phyloP scores from a whole-genome alignment of 1,140 invertebrate genomes.

The Calliphora vicina region DNA sequence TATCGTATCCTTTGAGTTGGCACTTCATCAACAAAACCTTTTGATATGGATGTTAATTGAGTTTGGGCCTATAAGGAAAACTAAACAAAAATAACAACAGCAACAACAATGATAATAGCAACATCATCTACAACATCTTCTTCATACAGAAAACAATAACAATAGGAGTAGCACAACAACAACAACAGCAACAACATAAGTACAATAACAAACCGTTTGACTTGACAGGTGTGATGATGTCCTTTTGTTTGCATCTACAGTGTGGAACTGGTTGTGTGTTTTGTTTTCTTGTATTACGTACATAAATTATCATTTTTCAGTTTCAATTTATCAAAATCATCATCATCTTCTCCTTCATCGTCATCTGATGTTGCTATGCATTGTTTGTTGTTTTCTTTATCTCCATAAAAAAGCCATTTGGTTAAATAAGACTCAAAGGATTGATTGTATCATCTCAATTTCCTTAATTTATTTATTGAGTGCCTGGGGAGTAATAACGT shows the following conservation, averaged over 20 bases:
- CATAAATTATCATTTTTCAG: slow-evolving; percentile 10
- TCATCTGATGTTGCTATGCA: no score
- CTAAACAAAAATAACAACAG: neutral
- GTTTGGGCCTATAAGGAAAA: slow-evolving; percentile 5
- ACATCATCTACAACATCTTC: slow-evolving; percentile 1
- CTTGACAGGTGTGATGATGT: slow-evolving; percentile 21
- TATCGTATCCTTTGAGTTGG: slow-evolving; percentile 2
- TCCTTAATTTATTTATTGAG: slow-evolving; percentile 34
- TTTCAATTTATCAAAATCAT: slow-evolving; percentile 31
- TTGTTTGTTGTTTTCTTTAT: neutral
- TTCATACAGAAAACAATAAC: neutral
- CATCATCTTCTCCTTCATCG: neutral
- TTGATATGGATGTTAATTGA: slow-evolving; percentile 24
- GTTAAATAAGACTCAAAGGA: slow-evolving; percentile 32
- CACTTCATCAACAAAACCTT: slow-evolving; percentile 24
- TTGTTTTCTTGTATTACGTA: neutral
- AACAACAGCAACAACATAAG: neutral
- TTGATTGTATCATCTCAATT: slow-evolving; percentile 30
- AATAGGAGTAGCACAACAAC: neutral
- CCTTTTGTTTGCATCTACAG: neutral
- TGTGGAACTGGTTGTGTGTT: neutral
- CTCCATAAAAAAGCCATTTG: slow-evolving; percentile 19
- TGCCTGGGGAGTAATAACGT: slow-evolving; percentile 27
- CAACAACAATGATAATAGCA: neutral
- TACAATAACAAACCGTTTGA: neutral